These are phyloP conservation scores for Heterotilapia buettikoferi DNA, from an alignment of 2,113 vertebrate genomes.

Conservation along the genomic window DNA sequence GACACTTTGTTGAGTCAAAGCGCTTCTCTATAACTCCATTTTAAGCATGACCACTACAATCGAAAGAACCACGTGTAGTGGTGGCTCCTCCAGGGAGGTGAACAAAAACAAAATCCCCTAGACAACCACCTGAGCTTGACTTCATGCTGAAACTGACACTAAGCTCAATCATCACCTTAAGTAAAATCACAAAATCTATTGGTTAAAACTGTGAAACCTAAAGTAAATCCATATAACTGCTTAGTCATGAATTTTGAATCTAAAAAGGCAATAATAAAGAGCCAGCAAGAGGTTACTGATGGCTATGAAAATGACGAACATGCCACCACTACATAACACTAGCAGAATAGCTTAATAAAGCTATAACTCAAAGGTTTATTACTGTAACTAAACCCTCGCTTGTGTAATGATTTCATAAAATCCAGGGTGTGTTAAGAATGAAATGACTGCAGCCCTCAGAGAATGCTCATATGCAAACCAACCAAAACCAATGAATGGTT, in stretches of 20 bases:
- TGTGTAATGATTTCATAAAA: neutral
- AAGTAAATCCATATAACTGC: neutral
- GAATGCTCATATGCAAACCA: neutral
- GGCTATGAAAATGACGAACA: neutral
- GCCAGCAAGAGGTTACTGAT: neutral
- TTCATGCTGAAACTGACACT: neutral
- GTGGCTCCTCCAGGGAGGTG: neutral
- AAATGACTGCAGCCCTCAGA: neutral
- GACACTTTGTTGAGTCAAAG: neutral
- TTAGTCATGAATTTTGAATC: neutral
- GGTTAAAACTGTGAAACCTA: neutral
- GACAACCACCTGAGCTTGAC: neutral
- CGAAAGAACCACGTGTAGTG: neutral
- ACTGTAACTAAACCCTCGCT: neutral
- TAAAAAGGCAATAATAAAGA: neutral
- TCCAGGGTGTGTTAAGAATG: neutral
- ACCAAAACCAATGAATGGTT: neutral
- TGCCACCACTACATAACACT: neutral
- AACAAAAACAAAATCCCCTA: neutral
- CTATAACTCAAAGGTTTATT: neutral
- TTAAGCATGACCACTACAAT: neutral
- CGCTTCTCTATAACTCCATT: neutral
- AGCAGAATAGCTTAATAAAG: neutral
- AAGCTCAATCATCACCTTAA: neutral
- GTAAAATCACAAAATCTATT: neutral